phyloP scores from a whole-genome alignment of 2,113 vertebrate species.

The Atractosteus spatula region DNA sequence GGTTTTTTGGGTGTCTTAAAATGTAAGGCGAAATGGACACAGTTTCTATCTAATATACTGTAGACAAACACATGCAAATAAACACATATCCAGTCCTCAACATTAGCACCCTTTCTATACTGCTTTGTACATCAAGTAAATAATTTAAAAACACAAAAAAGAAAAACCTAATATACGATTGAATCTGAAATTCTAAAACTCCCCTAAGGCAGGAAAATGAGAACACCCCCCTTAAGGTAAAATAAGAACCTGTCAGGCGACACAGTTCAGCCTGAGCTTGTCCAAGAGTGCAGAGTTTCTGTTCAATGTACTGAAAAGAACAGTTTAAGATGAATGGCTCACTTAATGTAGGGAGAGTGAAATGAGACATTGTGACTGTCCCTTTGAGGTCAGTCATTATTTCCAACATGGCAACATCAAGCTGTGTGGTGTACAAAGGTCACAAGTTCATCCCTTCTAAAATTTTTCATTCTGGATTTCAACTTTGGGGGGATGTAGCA shows the following conservation, averaged over 20 bases:
- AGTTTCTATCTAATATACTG: background rate
- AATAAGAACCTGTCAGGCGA: background rate
- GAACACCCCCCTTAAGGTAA: background rate
- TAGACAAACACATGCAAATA: background rate
- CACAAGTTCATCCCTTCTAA: conserved; percentile 40
- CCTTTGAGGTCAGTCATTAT: conserved; percentile 52
- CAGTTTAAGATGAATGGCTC: conserved; percentile 30
- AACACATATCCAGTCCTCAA: background rate
- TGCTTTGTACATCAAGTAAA: background rate
- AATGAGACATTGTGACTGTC: conserved; percentile 26
- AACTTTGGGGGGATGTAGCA: conserved; percentile 26
- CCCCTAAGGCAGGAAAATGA: background rate
- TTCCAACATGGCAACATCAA: conserved; percentile 31
- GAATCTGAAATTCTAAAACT: background rate
- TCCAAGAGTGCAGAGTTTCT: background rate
- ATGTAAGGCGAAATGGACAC: too few relatives aligned
- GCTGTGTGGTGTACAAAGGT: conserved; percentile 43
- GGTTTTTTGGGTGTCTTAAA: too few relatives aligned
- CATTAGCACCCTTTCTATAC: background rate
- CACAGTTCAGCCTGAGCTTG: background rate
- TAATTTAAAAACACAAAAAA: background rate
- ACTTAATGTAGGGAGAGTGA: conserved; percentile 37
- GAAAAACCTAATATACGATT: background rate
- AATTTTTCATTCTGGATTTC: conserved; percentile 27
- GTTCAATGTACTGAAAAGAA: background rate